A percentile compares a stretch with the other conserved stretches of the same genome.
phyloP scores from a whole-genome alignment of 2,888 invertebrate genomes.

The Sinotaia quadrata region DNA sequence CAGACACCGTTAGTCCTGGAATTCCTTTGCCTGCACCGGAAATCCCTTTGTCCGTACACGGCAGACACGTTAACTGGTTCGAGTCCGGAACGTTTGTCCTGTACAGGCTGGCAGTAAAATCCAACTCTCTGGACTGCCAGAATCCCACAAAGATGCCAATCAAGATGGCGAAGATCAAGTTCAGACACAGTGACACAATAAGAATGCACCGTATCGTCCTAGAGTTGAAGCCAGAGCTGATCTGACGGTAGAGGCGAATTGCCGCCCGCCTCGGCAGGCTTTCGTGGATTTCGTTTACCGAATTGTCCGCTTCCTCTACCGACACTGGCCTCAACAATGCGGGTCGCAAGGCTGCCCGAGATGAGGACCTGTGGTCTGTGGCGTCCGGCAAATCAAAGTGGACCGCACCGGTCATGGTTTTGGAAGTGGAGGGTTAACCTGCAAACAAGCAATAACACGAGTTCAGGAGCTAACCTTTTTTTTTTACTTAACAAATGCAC shows the following conservation, averaged over 20 bases:
- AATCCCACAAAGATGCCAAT: slow-evolving; percentile 39
- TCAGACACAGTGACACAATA: slow-evolving; percentile 32
- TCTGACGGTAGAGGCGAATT: slow-evolving; percentile 33
- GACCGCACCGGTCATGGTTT: slow-evolving; percentile 21
- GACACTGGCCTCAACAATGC: slow-evolving; percentile 23
- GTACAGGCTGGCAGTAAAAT: background rate
- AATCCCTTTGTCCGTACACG: slow-evolving; percentile 14
- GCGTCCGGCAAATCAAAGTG: slow-evolving; percentile 22
- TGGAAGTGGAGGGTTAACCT: no score
- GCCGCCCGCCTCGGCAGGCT: slow-evolving; percentile 30
- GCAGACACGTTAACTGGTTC: background rate
- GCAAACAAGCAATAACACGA: no score
- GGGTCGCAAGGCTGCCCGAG: background rate
- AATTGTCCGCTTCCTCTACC: slow-evolving; percentile 38
- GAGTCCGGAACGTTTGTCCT: background rate
- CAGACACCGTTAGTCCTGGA: slow-evolving; percentile 7
- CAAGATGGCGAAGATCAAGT: slow-evolving; percentile 36
- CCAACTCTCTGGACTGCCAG: slow-evolving; percentile 33
- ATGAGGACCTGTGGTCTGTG: background rate
- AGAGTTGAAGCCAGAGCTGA: slow-evolving; percentile 34
- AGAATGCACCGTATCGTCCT: slow-evolving; percentile 37
- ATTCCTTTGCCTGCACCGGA: no score
- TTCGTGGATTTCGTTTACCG: slow-evolving; percentile 39
- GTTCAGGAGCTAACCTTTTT: no score
- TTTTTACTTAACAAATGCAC: no score